Evolutionary conservation across 2,888 invertebrate genomes (phyloP).

Genomic region (Chloroclystis v-ata): DNA sequence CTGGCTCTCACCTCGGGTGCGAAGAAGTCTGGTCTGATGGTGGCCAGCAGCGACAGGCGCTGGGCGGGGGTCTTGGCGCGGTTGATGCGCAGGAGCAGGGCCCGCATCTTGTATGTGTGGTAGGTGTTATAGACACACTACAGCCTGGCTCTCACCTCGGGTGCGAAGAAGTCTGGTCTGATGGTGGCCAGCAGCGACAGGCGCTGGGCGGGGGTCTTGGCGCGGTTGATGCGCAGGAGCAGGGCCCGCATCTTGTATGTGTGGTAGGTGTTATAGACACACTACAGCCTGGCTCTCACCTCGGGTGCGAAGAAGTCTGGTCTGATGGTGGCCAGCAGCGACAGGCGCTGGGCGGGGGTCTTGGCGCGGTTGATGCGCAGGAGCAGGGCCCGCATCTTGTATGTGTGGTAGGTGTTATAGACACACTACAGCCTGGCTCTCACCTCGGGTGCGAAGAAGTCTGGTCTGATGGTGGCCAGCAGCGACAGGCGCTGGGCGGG

Average conservation of each 20-base stretch:
- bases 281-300: too few species aligned
- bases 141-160: too few species aligned
- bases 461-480: constrained; percentile 84
- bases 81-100: constrained; percentile 90
- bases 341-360: too few species aligned
- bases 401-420: neutral
- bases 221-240: constrained; percentile 93
- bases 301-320: too few species aligned
- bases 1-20: too few species aligned
- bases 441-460: constrained; percentile 81
- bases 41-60: too few species aligned
- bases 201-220: constrained; percentile 92
- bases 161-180: too few species aligned
- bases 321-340: too few species aligned
- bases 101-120: constrained; percentile 48
- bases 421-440: neutral
- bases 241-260: constrained; percentile 70
- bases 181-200: too few species aligned
- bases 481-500: constrained; percentile 85
- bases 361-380: constrained; percentile 95
- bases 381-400: constrained; percentile 80
- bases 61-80: constrained; percentile 94
- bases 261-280: neutral
- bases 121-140: too few species aligned
- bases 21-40: too few species aligned